Conservation (phyloP, 2,888 invertebrate genomes). For the Rhogogaster chlorosoma region DNA sequence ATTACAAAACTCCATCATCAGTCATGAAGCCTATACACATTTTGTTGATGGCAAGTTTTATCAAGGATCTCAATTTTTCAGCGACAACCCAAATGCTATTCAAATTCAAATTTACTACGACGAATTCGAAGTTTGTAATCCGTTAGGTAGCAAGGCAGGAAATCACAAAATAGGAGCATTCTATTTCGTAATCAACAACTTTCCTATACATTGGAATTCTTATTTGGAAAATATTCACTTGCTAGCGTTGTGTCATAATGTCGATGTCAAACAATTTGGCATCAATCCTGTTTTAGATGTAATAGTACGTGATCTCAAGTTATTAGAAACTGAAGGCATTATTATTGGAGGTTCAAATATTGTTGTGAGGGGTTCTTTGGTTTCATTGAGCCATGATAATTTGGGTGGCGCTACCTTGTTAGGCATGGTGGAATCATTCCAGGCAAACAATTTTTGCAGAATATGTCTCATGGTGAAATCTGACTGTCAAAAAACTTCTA, state of each 20-base stretch:
- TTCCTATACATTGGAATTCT: no score
- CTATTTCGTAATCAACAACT: no score
- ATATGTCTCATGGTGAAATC: conserved; percentile 57
- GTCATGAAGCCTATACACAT: conserved; percentile 52
- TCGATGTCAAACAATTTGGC: no score
- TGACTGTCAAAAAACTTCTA: conserved; percentile 49
- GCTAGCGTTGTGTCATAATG: no score
- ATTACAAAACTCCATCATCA: conserved; percentile 2
- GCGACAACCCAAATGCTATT: conserved; percentile 50
- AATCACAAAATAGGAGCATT: no score
- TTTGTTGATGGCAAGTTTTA: conserved; percentile 56
- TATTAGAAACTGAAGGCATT: conserved; percentile 53
- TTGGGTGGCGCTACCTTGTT: conserved; percentile 54
- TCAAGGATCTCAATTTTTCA: conserved; percentile 53
- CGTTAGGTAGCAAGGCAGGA: no score
- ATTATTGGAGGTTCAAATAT: conserved; percentile 45
- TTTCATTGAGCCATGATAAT: conserved; percentile 56
- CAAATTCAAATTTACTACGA: no score
- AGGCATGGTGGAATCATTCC: no score
- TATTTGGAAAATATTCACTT: no score
- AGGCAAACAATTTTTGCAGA: conserved; percentile 58
- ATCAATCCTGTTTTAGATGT: conserved; percentile 45
- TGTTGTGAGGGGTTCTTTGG: conserved; percentile 52
- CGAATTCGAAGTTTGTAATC: no score
- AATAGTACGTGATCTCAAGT: conserved; percentile 54